Percentiles rank a stretch among this genome's conserved stretches.
phyloP scores from a whole-genome alignment of 2,797 vertebrate genomes.

The Siniperca scherzeri region DNA sequence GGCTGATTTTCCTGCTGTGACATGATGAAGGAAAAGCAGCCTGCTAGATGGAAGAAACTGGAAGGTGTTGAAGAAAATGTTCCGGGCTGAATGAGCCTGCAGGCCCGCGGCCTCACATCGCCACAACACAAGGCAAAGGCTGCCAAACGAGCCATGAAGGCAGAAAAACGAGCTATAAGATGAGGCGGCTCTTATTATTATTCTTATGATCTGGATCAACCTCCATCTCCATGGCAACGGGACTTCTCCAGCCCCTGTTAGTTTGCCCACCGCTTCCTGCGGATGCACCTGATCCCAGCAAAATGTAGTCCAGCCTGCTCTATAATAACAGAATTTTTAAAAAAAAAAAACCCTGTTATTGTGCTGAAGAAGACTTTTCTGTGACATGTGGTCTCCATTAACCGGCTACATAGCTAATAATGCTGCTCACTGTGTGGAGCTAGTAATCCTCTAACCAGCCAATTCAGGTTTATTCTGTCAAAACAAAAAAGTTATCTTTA shows the following conservation, averaged over 20 bases:
- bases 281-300: slow-evolving; percentile 53
- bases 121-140: not conserved
- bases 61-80: slow-evolving; percentile 49
- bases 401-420: not conserved
- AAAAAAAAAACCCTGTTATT: not conserved
- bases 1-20: slow-evolving; percentile 1
- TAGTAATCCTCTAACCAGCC: not conserved
- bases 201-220: slow-evolving; percentile 46
- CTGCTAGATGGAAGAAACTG: slow-evolving; percentile 33
- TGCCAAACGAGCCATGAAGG: slow-evolving; percentile 1
- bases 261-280: slow-evolving; percentile 51
- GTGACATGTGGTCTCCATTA: not conserved
- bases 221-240: slow-evolving; percentile 67
- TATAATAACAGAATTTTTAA: not conserved
- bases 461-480: not conserved
- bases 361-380: not conserved
- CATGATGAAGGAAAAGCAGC: slow-evolving; percentile 11
- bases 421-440: not conserved
- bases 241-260: slow-evolving; percentile 51
- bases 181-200: slow-evolving; percentile 15
- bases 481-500: not conserved
- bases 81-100: slow-evolving; percentile 51
- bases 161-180: not conserved
- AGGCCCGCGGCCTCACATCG: slow-evolving; percentile 69
- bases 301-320: not conserved